phyloP scores from a whole-genome alignment of 2,113 vertebrate genomes.

The Ancistrus triradiatus region DNA sequence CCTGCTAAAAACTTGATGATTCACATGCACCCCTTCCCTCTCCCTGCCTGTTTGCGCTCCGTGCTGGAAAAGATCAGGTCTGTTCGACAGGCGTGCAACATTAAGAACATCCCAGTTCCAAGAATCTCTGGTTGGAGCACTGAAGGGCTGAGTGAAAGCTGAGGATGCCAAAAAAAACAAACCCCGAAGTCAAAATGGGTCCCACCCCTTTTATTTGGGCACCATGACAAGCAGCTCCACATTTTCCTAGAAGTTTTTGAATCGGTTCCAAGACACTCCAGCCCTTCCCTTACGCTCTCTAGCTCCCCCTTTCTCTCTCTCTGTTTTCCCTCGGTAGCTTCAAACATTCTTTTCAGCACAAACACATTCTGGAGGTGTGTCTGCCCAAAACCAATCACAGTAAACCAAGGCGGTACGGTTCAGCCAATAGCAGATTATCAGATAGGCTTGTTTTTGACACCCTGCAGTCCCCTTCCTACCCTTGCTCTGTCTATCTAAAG shows the following conservation, averaged over 20 bases:
- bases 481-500: slow-evolving; percentile 54
- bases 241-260: slow-evolving; percentile 72
- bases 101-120: slow-evolving; percentile 19
- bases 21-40: no score
- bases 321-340: slow-evolving; percentile 4
- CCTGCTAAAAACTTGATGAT: not conserved
- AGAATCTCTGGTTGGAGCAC: slow-evolving; percentile 5
- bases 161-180: slow-evolving; percentile 3
- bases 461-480: not conserved
- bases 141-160: not conserved
- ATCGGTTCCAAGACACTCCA: slow-evolving; percentile 50
- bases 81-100: not conserved
- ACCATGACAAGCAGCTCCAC: slow-evolving; percentile 55
- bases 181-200: not conserved
- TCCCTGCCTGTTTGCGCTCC: not conserved
- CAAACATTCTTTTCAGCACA: slow-evolving; percentile 50
- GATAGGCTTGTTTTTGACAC: slow-evolving; percentile 64
- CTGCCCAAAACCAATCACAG: slow-evolving; percentile 65
- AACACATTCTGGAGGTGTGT: slow-evolving; percentile 84
- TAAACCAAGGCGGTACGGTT: slow-evolving; percentile 28
- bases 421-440: slow-evolving; percentile 49
- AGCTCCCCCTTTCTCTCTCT: slow-evolving; percentile 1
- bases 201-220: slow-evolving; percentile 19
- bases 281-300: slow-evolving; percentile 16
- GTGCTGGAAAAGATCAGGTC: not conserved